Conservation (phyloP, 2,888 invertebrate genomes). For the Zygothrica quintamaculata region DNA sequence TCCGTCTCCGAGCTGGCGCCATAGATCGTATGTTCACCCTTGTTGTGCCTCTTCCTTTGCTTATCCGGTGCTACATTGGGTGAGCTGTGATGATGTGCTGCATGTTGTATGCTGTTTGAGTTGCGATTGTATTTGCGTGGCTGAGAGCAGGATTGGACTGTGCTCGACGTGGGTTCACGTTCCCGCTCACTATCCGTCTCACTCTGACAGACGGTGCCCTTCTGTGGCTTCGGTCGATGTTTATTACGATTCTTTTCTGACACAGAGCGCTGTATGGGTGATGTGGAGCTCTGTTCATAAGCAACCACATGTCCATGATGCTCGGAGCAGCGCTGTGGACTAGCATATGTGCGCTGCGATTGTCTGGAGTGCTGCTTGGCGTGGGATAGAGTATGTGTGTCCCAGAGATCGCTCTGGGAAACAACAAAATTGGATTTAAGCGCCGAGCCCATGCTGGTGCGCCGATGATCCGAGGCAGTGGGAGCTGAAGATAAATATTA, state of each 20-base stretch:
- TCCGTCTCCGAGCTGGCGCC: constrained; percentile 94
- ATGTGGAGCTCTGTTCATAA: constrained; percentile 82
- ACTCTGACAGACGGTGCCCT: constrained; percentile 86
- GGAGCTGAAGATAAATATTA: constrained; percentile 61
- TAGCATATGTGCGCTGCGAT: constrained; percentile 84
- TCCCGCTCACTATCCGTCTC: constrained; percentile 86
- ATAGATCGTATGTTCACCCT: constrained; percentile 86
- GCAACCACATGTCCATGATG: constrained; percentile 82
- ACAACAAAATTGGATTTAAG: constrained; percentile 87
- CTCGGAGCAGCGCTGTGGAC: constrained; percentile 83
- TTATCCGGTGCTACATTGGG: constrained; percentile 87
- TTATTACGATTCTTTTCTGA: constrained; percentile 88
- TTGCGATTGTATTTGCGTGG: constrained; percentile 81
- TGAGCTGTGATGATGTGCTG: constrained; percentile 87
- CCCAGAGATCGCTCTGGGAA: constrained; percentile 89
- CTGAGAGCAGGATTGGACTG: constrained; percentile 74
- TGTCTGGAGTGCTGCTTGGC: constrained; percentile 84
- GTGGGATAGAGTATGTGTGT: constrained; percentile 87
- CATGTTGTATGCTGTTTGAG: constrained; percentile 82
- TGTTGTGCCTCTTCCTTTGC: constrained; percentile 82
- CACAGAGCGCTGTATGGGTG: constrained; percentile 87
- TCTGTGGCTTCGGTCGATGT: constrained; percentile 85
- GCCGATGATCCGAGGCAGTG: constrained; percentile 80
- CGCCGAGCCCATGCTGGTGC: constrained; percentile 82
- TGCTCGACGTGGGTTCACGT: constrained; percentile 82